Evolutionary conservation across 2,888 invertebrate species (phyloP).

Genomic region (Linnaemya vulpina): DNA sequence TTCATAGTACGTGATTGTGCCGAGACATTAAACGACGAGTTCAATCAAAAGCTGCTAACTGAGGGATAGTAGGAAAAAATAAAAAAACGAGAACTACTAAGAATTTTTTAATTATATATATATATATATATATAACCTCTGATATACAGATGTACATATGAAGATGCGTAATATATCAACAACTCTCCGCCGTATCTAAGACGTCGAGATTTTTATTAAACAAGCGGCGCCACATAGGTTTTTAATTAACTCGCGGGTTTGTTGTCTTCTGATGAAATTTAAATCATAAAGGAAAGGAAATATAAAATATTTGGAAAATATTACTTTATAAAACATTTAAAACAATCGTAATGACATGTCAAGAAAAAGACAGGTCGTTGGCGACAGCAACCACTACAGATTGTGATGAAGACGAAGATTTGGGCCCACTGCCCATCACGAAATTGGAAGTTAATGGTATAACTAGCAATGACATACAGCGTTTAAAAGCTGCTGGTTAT

Average conservation of each 20-base stretch:
- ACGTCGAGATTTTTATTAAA: not conserved
- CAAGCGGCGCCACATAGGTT: not conserved
- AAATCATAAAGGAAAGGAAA: constrained; percentile 11
- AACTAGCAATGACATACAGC: constrained; percentile 94
- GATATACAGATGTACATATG: too few relatives aligned
- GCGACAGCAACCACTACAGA: constrained; percentile 85
- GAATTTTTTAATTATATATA: too few relatives aligned
- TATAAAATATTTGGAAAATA: not conserved
- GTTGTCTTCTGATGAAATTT: constrained; percentile 26
- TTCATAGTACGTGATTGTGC: not conserved
- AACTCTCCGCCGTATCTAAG: not conserved
- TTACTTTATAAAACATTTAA: not conserved
- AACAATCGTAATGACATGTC: constrained; percentile 8
- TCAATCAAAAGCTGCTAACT: too few relatives aligned
- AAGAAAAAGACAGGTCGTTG: constrained; percentile 69
- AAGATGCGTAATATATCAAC: too few relatives aligned
- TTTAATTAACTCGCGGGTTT: constrained; percentile 8
- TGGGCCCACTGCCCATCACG: constrained; percentile 88
- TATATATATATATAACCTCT: too few relatives aligned
- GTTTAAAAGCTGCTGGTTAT: constrained; percentile 95
- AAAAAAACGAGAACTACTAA: too few relatives aligned
- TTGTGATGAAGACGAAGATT: constrained; percentile 85
- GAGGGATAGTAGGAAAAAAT: too few relatives aligned
- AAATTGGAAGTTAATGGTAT: constrained; percentile 95
- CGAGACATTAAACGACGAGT: not conserved